phyloP scores from a whole-genome alignment of 2,113 vertebrate genomes.

The Nesoenas mayeri region DNA sequence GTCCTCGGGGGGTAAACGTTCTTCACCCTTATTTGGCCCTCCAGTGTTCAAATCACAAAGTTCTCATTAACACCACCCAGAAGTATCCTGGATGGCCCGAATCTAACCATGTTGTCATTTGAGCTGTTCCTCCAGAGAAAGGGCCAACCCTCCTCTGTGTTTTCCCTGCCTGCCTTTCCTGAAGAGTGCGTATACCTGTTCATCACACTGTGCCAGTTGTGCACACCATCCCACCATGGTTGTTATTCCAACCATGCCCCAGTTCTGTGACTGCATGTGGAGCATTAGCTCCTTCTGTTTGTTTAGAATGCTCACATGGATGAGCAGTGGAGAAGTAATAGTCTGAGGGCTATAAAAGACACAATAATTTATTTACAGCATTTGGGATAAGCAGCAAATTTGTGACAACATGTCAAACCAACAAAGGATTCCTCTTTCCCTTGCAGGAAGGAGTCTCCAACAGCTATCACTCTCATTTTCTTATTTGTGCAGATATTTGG shows the following conservation, averaged over 20 bases:
- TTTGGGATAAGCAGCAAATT: neutral
- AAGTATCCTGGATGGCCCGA: neutral
- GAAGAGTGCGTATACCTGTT: neutral
- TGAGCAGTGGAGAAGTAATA: neutral
- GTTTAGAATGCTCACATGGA: neutral
- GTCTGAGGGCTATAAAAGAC: neutral
- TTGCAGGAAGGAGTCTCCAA: neutral
- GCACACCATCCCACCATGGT: neutral
- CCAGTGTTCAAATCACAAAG: neutral
- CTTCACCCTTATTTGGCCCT: neutral
- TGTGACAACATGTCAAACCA: neutral
- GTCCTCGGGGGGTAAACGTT: neutral
- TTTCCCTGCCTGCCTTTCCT: neutral
- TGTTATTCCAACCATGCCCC: neutral
- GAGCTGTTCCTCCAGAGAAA: neutral
- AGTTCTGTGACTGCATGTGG: neutral
- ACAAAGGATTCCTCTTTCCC: neutral
- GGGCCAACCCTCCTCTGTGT: neutral
- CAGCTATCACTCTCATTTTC: neutral
- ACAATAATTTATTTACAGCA: neutral
- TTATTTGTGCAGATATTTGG: neutral
- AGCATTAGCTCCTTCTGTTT: neutral
- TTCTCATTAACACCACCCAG: neutral
- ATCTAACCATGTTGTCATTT: neutral
- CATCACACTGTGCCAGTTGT: neutral